Base-by-base conservation (phyloP, 2,113 vertebrate genomes). In the Takifugu flavidus region DNA sequence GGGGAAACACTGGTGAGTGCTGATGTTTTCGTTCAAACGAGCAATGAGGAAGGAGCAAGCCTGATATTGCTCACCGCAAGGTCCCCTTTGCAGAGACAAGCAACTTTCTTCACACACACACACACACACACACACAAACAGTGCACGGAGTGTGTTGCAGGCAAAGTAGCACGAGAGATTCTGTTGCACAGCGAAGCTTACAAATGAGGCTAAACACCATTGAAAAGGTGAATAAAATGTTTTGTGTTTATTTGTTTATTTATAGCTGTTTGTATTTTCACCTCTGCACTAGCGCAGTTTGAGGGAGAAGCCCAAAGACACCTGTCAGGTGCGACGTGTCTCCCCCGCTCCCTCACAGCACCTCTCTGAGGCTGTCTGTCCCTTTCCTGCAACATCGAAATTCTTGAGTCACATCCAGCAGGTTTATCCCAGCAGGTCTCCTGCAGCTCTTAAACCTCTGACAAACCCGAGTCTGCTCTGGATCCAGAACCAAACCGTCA, bases 1-100 rank as follows among this genome's bases (percentile, higher is more conserved):
- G 64, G 82, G 84, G 86, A 84, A 79, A 86, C 78, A 84, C 78
- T 80, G 69, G 76, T 77, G 66, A 70, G 64, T n/a, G 63, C 54
- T 73, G 71, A 75, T 86, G 80, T 79, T 81, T 87, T 86, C 45
- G 62, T 39, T 57, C 70, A 3, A 73, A 66, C 80, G 61, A 51
- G 65, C 58, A 52, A 56, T 42, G 72, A 79, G 85, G 83, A 88
- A 88, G 77, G 76, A 79, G 78, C 79, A 81, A 65, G 56, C 51
- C 54, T 34, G 70, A 71, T 86, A 86, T 78, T 49, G 42, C 75
- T 83, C 74, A 80, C 83, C 85, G 75, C 78, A 81, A 82, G 72
- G 84, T 86, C 81, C 53, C 81, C 79, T 49, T 64, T 14, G 68
- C 72, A 80, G 65, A 83, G 71, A 73, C 70, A 75, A 80, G 84